Evolutionary conservation across 1,140 invertebrate species (phyloP), one percentile per base, ranked within the genome.

Genomic region (Halotydeus destructor): DNA sequence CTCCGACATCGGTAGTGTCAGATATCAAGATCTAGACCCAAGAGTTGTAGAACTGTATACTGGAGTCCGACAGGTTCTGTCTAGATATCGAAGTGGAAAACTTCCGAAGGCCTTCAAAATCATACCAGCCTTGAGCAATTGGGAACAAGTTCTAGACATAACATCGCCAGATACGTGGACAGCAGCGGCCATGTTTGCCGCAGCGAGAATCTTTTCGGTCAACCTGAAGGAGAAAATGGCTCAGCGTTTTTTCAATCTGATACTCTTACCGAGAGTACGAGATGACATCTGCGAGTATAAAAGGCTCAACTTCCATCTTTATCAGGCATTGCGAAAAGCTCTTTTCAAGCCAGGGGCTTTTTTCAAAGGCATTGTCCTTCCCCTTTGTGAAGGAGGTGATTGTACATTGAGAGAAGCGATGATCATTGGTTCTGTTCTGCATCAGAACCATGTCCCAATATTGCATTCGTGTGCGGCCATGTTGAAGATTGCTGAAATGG

Each of bases 61-160:
- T 63, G 78, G 82, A 41, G 80, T 97, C 2, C 63, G 75, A 49
- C 72, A 83, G 56, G 76, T 96, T 12, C 62, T 96, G 36, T 63
- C 70, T 26, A 79, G 75, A 50, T 98, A 97, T 60, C 68, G 91
- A 39, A 86, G 80, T 62, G 93, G 93, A 12, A 93, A 91, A 65
- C 60, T 98, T 26, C 93, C 93, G 0, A 97, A 98, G 60, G 86
- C 89, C 8, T 97, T 99, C 58, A 98, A 98, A 68, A 75, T 93
- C 48, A 74, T 98, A 45, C 91, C 93, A 11, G 76, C 71, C 55
- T 65, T 96, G 23, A 66, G 69, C 39, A 96, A 97, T 61, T 98
- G 93, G 93, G 89, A 98, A 60, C 84, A 68, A 54, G 57, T 66
- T 28, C 58, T 96, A 6, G 79, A 82, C 50, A 67, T 94, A 19